These are phyloP conservation scores for Pelobates fuscus DNA, from an alignment of 2,113 vertebrate species.

Conservation along the genomic window DNA sequence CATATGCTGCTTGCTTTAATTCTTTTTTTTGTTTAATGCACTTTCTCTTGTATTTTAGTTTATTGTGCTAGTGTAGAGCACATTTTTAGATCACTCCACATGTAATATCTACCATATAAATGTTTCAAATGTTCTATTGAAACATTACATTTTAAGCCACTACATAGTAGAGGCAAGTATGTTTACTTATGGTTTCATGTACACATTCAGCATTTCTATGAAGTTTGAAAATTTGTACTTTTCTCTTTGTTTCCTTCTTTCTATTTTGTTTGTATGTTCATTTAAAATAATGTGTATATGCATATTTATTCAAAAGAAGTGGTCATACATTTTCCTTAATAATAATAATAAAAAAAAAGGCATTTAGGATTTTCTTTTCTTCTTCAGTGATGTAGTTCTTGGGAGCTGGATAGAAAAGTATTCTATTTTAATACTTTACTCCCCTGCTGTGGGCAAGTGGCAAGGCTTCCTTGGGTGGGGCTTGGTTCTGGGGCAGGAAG, in stretches of 20 bases:
- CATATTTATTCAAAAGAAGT: slow-evolving; percentile 27
- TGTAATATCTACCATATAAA: background rate
- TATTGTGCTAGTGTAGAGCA: background rate
- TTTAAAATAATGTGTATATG: too few relatives aligned
- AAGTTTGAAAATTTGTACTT: slow-evolving; percentile 4
- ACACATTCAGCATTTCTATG: slow-evolving; percentile 22
- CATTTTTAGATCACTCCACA: slow-evolving; percentile 18
- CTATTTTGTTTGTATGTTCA: slow-evolving; percentile 7
- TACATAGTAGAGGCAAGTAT: slow-evolving; percentile 1
- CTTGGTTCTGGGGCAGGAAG: too few relatives aligned
- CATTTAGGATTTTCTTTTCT: background rate
- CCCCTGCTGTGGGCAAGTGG: too few relatives aligned
- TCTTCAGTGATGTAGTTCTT: background rate
- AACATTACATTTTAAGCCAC: slow-evolving; percentile 1
- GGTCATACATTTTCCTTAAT: slow-evolving; percentile 17
- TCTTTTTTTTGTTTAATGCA: slow-evolving; percentile 28
- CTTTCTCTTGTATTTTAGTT: slow-evolving; percentile 26
- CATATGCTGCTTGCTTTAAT: slow-evolving; percentile 28
- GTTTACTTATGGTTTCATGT: slow-evolving; percentile 4
- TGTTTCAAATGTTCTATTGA: background rate
- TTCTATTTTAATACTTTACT: too few relatives aligned
- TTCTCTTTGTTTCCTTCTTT: background rate
- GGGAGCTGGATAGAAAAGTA: too few relatives aligned
- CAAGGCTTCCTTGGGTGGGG: too few relatives aligned
- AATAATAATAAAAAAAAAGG: background rate